These are phyloP conservation scores for Marcusenius ussheri DNA, from an alignment of 2,113 vertebrate genomes.

Conservation along the genomic window DNA sequence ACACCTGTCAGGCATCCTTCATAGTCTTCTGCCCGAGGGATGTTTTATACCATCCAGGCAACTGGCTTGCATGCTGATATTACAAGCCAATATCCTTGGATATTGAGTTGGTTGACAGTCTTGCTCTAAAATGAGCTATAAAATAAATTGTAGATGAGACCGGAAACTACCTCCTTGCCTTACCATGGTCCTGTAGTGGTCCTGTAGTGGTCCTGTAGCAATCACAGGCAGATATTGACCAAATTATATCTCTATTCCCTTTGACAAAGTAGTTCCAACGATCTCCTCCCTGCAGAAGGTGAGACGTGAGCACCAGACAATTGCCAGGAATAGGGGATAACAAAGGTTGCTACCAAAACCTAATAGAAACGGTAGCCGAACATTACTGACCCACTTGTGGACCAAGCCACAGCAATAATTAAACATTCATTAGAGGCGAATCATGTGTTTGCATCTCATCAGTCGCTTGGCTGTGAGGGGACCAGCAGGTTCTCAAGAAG, in stretches of 20 bases:
- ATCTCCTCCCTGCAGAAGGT: neutral
- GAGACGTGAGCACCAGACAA: neutral
- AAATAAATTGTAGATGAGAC: neutral
- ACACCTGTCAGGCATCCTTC: neutral
- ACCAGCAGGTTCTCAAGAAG: neutral
- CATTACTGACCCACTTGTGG: neutral
- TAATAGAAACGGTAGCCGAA: neutral
- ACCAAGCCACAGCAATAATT: neutral
- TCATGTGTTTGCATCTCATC: neutral
- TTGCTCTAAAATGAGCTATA: neutral
- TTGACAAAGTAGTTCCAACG: neutral
- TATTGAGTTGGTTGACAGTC: neutral
- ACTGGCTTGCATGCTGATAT: neutral
- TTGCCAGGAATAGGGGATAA: neutral
- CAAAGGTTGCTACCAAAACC: neutral
- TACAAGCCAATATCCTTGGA: neutral
- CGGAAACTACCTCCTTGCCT: neutral
- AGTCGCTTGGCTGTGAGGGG: neutral
- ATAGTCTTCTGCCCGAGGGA: neutral
- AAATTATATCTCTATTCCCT: neutral
- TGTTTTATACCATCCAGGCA: neutral
- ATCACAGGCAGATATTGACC: neutral
- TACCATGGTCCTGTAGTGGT: neutral
- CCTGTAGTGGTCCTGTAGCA: neutral
- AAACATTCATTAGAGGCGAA: neutral